These are phyloP conservation scores for Threskiornis aethiopicus DNA, from an alignment of 2,797 vertebrate species.

Conservation along the genomic window DNA sequence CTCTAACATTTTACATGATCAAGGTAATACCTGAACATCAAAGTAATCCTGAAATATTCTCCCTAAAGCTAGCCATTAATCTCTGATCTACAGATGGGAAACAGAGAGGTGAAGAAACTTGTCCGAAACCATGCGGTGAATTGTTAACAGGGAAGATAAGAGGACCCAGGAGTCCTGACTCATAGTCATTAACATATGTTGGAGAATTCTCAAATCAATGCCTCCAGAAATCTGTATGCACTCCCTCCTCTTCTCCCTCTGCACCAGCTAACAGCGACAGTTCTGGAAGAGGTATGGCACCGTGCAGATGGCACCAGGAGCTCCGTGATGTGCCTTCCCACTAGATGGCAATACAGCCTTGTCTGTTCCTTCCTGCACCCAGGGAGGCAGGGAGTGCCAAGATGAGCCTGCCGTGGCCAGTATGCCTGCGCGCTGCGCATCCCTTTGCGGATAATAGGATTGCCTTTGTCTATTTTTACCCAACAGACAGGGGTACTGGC, in stretches of 20 bases:
- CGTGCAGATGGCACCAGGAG: neutral
- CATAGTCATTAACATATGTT: constrained; percentile 33
- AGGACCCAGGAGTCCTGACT: constrained; percentile 61
- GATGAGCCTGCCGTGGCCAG: neutral
- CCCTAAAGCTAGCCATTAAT: constrained; percentile 40
- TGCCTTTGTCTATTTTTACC: constrained; percentile 43
- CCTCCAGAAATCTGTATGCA: constrained; percentile 47
- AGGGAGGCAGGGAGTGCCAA: neutral
- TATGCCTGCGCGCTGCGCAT: neutral
- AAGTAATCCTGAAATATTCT: constrained; percentile 22
- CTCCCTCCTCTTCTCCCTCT: neutral
- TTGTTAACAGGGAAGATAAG: constrained; percentile 32
- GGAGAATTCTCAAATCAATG: constrained; percentile 31
- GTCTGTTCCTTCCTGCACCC: neutral
- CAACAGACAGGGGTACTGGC: neutral
- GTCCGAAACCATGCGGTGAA: neutral
- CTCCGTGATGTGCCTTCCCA: neutral
- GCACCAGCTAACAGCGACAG: neutral
- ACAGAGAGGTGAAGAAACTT: constrained; percentile 30
- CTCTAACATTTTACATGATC: neutral
- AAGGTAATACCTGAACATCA: neutral
- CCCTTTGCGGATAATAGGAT: neutral
- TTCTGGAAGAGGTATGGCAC: neutral
- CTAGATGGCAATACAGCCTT: constrained; percentile 53
- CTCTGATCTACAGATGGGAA: constrained; percentile 36